Percentiles rank a stretch among this genome's conserved stretches.
phyloP scores from a whole-genome alignment of 2,888 invertebrate genomes.

The Neocrepidodera transversa region DNA sequence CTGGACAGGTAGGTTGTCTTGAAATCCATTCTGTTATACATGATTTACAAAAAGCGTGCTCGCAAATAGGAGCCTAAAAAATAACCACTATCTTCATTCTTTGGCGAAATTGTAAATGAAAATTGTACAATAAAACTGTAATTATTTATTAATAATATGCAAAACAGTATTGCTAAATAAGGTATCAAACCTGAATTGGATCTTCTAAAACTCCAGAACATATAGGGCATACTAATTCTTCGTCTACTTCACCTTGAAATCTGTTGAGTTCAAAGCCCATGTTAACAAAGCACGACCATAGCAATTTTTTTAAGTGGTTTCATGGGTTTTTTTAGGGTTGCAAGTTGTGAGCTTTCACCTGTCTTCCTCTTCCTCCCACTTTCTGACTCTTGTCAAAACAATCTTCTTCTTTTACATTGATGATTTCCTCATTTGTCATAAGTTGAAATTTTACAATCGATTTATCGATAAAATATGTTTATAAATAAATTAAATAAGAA shows the following conservation, averaged over 20 bases:
- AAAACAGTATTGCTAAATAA: slow-evolving; percentile 6
- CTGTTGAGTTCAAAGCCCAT: slow-evolving; percentile 96
- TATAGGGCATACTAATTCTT: slow-evolving; percentile 95
- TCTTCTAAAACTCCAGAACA: slow-evolving; percentile 95
- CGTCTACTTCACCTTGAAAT: slow-evolving; percentile 95
- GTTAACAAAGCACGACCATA: slow-evolving; percentile 36
- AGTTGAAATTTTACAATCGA: too few relatives aligned
- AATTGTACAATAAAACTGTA: neutral
- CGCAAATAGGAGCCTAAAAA: slow-evolving; percentile 87
- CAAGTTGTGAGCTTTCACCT: slow-evolving; percentile 24
- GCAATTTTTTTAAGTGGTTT: slow-evolving; percentile 29
- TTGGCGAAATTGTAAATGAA: too few relatives aligned
- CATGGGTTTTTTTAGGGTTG: slow-evolving; percentile 21
- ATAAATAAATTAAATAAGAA: too few relatives aligned
- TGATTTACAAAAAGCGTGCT: slow-evolving; percentile 93
- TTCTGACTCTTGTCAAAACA: slow-evolving; percentile 11
- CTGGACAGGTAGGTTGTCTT: slow-evolving; percentile 92
- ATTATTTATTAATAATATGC: neutral
- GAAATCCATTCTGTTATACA: slow-evolving; percentile 97
- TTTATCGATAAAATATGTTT: too few relatives aligned
- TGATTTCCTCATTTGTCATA: too few relatives aligned
- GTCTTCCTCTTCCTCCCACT: slow-evolving; percentile 17
- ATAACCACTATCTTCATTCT: too few relatives aligned
- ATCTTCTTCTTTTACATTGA: too few relatives aligned
- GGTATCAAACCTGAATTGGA: slow-evolving; percentile 80